phyloP scores from a whole-genome alignment of 2,113 vertebrate genomes.

The Alligator mississippiensis region DNA sequence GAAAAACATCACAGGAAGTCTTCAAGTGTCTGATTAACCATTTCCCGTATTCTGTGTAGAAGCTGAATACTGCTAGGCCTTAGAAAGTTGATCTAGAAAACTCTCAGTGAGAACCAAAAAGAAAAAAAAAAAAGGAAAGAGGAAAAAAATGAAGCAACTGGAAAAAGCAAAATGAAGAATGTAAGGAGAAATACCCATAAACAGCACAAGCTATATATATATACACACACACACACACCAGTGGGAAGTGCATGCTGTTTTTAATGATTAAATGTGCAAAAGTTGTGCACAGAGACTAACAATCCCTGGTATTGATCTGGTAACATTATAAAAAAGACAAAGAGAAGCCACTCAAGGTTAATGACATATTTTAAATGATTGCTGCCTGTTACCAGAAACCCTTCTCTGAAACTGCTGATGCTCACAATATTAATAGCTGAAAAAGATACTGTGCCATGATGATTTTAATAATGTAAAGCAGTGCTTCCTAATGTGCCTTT shows the following conservation, averaged over 20 bases:
- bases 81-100: slow-evolving; percentile 14
- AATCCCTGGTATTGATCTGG: neutral
- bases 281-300: neutral
- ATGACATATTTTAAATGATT: neutral
- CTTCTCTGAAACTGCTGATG: neutral
- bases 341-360: neutral
- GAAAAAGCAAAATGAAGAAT: slow-evolving; percentile 40
- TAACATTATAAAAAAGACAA: neutral
- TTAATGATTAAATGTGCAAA: neutral
- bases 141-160: slow-evolving; percentile 8
- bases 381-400: neutral
- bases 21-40: neutral
- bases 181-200: neutral
- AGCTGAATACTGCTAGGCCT: neutral
- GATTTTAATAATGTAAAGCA: neutral
- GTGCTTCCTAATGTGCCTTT: neutral
- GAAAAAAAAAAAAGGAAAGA: slow-evolving; percentile 14
- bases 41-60: neutral
- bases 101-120: neutral
- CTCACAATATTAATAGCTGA: neutral
- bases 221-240: neutral
- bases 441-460: neutral
- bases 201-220: neutral
- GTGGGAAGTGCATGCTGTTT: neutral
- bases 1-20: neutral